Evolutionary conservation across 1,140 invertebrate species (phyloP), one percentile per base, ranked within the genome.

Genomic region (Cydia pomonella): DNA sequence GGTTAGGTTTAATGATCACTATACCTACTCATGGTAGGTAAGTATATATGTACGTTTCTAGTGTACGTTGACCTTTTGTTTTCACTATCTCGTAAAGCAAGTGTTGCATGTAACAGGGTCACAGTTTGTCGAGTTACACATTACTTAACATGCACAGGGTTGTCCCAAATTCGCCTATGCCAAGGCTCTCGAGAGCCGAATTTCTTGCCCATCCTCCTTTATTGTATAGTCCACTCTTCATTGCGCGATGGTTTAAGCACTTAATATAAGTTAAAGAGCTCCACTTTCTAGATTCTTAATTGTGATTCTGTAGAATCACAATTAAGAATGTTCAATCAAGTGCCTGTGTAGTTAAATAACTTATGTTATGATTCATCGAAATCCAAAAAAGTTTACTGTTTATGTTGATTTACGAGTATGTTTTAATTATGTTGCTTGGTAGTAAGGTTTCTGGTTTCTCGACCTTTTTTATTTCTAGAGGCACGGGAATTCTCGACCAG

Each of bases 61-160:
- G 41, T 44, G 41, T 59, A 59, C 18, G 21, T 59, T 23, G 53
- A 59, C 18, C 21, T 59, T 23, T 59, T 59, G 53, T 59, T 59
- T 23, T 21, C 21, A 59, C 21, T 59, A 59, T 59, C 53, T 9
- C 21, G 9, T 18, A 53, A 53, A 21, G 16, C 50, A 44, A 53
- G 7, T 59, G 53, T 7, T n/a, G 1, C 12, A 18, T 10, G 53
- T 23, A 23, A 59, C 53, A 23, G 18, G 53, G 53, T 59, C 18
- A 59, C 53, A 23, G 9, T 59, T 53, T 44, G 41, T 44, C 41
- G 41, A 44, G 41, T 44, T 59, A 3, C 53, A 59, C 53, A 23
- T 59, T 59, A 59, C 53, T 59, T 59, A 59, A 59, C 53, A 59
- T 59, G 53, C 53, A 23, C 53, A 59, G 53, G 53, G 53, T 59